Base-by-base conservation (phyloP, 2,113 vertebrate species). In the Seriola quinqueradiata region DNA sequence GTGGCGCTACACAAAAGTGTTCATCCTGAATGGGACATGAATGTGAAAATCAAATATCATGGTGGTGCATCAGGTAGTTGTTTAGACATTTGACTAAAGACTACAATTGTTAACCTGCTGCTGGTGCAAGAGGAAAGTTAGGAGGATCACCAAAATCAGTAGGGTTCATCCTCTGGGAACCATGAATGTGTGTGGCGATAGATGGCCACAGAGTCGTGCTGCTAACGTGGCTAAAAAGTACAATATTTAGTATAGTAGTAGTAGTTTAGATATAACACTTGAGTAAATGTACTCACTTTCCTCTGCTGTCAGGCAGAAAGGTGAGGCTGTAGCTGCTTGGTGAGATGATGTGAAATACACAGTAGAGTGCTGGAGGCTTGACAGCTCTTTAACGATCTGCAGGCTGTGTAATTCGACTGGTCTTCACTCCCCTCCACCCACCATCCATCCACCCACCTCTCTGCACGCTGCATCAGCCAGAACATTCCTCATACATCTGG, bases 401-500 rank as follows among this genome's bases (percentile, higher is more conserved):
- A 95, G 93, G 87, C 92, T 77, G 87, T 90, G 91, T 87, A 88
- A 93, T 92, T 93, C 76, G 44, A 87, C 87, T 93, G 82, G 83
- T 90, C 89, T 60, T 83, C 72, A 32, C 73, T 60, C 85, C 86
- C 75, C 79, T 63, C 71, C 73, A 46, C 63, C 73, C 54, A 65
- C 79, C 86, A 70, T 44, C 87, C 86, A 72, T 61, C 84, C 84
- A 74, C 84, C 89, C 84, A 81, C 82, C 64, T 73, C 81, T 70
- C 69, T 83, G 70, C 76, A 66, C 71, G 72, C 88, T 74, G 87
- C 89, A 86, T 92, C 90, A 94, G 94, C 93, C 94, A 95, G 93
- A 91, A 94, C 94, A 95, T 95, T 96, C 95, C 95, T 93, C 86
- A 88, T 92, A 95, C 95, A 95, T 96, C 95, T 96, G 95, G 95